Evolutionary conservation across 2,797 vertebrate species (phyloP).

Genomic region (Pangasius macronema): DNA sequence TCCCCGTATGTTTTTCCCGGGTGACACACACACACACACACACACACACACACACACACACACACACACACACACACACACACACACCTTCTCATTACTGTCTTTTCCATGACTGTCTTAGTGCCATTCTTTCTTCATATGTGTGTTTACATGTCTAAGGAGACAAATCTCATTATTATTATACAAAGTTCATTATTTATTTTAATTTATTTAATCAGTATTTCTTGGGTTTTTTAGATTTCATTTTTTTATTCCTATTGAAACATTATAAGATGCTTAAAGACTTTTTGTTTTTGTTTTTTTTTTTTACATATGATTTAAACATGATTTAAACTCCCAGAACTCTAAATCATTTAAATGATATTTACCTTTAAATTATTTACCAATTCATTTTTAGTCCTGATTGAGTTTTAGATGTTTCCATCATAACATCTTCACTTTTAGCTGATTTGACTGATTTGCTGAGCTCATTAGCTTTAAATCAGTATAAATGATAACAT

Average conservation of each 20-base stretch:
- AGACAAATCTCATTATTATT: too few species aligned
- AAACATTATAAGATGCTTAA: neutral
- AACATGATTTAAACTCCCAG: neutral
- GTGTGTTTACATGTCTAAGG: neutral
- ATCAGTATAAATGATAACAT: neutral
- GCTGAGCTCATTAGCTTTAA: neutral
- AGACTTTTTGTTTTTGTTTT: neutral
- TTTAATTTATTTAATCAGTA: neutral
- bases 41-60: slow-evolving; percentile 3
- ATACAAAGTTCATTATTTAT: slow-evolving; percentile 7
- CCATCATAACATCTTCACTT: neutral
- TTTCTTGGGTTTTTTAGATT: neutral
- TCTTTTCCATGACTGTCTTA: slow-evolving; percentile 8
- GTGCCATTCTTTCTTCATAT: neutral
- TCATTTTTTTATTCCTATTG: neutral
- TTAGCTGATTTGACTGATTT: neutral
- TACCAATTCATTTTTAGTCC: neutral
- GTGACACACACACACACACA: neutral
- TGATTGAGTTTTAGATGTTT: neutral
- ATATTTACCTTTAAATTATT: neutral
- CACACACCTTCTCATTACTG: neutral
- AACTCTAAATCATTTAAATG: neutral
- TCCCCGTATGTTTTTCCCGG: slow-evolving; percentile 22
- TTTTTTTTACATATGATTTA: neutral
- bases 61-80: neutral